Conservation (phyloP, 1,140 invertebrate genomes). For the Drosophila bifasciata region DNA sequence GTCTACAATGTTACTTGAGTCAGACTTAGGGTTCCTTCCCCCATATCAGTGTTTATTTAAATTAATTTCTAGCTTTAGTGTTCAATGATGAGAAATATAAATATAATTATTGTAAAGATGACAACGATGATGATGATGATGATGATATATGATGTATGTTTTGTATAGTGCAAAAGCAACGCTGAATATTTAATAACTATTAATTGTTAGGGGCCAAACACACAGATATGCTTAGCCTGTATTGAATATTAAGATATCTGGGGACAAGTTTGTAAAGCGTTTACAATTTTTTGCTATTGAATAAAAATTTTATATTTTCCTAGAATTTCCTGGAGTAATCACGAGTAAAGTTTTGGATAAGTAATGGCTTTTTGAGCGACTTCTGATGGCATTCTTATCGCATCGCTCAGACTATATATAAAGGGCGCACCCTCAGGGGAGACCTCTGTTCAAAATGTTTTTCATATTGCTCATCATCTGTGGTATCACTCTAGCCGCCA, state of each 20-base stretch:
- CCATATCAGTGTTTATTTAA: slow-evolving; percentile 54
- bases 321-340: slow-evolving; percentile 36
- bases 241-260: slow-evolving; percentile 39
- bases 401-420: slow-evolving; percentile 22
- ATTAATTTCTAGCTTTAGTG: slow-evolving; percentile 51
- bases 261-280: slow-evolving; percentile 70
- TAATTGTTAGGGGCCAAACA: slow-evolving; percentile 24
- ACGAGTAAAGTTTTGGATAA: background rate
- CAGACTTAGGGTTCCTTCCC: slow-evolving; percentile 48
- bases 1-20: slow-evolving; percentile 48
- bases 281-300: slow-evolving; percentile 70
- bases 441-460: slow-evolving; percentile 47
- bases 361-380: slow-evolving; percentile 61
- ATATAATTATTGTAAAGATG: no score
- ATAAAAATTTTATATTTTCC: slow-evolving; percentile 81
- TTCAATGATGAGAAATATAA: slow-evolving; percentile 10
- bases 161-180: slow-evolving; percentile 40
- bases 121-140: no score
- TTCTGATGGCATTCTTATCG: slow-evolving; percentile 39
- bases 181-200: slow-evolving; percentile 53
- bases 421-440: background rate
- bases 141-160: slow-evolving; percentile 1
- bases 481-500: slow-evolving; percentile 11
- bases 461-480: slow-evolving; percentile 27
- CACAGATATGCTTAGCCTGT: slow-evolving; percentile 8